phyloP scores from a whole-genome alignment of 2,113 vertebrate species.

The Psilopogon haemacephalus region DNA sequence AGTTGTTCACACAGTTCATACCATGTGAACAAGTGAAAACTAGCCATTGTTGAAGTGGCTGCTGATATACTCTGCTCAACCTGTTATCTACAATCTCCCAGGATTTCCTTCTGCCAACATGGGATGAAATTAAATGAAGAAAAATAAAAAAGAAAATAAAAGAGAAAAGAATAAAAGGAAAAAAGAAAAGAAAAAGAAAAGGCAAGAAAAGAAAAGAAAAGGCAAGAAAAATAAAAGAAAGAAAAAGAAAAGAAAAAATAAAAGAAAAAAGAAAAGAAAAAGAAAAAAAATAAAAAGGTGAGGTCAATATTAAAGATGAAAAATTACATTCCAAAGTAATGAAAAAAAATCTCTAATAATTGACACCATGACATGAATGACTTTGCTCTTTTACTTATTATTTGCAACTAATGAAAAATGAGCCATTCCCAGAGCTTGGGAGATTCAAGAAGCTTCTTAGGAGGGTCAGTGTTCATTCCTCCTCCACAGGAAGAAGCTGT shows the following conservation, averaged over 20 bases:
- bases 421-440: not conserved
- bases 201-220: not conserved
- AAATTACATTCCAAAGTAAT: constrained; percentile 15
- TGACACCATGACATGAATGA: not conserved
- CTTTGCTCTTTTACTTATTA: not conserved
- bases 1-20: not conserved
- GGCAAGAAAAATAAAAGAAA: too few species aligned
- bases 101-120: constrained; percentile 35
- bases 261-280: not conserved
- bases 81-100: not conserved
- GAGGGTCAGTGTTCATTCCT: not conserved
- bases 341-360: not conserved
- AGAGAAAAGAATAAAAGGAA: not conserved
- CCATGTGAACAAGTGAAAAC: not conserved
- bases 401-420: constrained; percentile 11
- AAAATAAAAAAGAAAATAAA: not conserved
- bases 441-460: not conserved
- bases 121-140: not conserved
- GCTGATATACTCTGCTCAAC: not conserved
- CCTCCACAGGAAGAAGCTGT: not conserved
- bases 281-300: not conserved
- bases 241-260: too few species aligned
- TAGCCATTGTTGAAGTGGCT: not conserved
- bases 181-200: not conserved
- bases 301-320: constrained; percentile 18